These are phyloP conservation scores for Zaprionus lineosus DNA, from an alignment of 2,888 invertebrate genomes.

Conservation along the genomic window DNA sequence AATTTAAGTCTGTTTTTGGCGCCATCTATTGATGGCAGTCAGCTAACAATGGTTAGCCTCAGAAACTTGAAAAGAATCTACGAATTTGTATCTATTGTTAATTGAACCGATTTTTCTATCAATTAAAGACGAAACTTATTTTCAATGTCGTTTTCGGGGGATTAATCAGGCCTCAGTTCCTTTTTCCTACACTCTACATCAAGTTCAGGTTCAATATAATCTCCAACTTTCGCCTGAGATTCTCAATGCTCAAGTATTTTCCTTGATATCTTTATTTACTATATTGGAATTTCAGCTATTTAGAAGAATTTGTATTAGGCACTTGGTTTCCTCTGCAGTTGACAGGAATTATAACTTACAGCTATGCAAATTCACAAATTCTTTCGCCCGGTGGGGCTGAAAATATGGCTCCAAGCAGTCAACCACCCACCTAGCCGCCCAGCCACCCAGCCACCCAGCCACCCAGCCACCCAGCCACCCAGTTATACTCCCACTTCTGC, in stretches of 20 bases:
- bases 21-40: constrained; percentile 28
- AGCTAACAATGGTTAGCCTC: no score
- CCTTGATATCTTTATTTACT: constrained; percentile 23
- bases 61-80: no score
- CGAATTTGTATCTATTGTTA: no score
- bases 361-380: constrained; percentile 49
- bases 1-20: constrained; percentile 9
- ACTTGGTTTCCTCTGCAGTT: constrained; percentile 31
- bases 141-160: no score
- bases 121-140: no score
- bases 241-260: constrained; percentile 1
- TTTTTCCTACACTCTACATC: no score
- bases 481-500: not conserved
- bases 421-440: not conserved
- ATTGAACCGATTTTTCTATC: no score
- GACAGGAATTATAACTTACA: constrained; percentile 42
- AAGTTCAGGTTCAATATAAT: no score
- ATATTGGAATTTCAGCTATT: constrained; percentile 29
- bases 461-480: not conserved
- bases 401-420: not conserved
- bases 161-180: no score
- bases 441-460: not conserved
- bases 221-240: not conserved
- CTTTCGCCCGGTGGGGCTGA: constrained; percentile 17
- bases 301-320: constrained; percentile 27